phyloP scores from a whole-genome alignment of 2,113 vertebrate genomes.

The Pedionomus torquatus region DNA sequence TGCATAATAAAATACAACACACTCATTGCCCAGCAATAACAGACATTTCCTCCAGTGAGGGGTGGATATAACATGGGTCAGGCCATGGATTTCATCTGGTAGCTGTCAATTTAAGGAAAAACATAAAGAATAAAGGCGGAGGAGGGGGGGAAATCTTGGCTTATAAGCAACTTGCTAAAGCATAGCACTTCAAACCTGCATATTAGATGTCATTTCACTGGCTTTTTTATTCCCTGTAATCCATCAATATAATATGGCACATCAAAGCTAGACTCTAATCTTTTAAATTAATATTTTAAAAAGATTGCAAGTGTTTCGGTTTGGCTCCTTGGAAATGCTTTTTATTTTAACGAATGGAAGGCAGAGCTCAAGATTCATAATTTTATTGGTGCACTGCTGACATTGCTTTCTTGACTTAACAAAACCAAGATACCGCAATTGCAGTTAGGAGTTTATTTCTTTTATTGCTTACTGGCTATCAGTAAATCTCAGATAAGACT shows the following conservation, averaged over 20 bases:
- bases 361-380: background rate
- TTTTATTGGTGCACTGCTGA: background rate
- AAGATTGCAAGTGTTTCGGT: slow-evolving; percentile 1
- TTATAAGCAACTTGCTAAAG: slow-evolving; percentile 3
- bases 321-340: slow-evolving; percentile 2
- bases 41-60: background rate
- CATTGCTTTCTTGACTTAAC: background rate
- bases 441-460: background rate
- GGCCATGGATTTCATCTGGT: background rate
- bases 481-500: background rate
- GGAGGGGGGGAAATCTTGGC: background rate
- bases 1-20: background rate
- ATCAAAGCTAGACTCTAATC: slow-evolving; percentile 21
- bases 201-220: background rate
- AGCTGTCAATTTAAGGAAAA: slow-evolving; percentile 15
- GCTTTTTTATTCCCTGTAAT: slow-evolving; percentile 20
- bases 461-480: background rate
- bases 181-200: background rate
- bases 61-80: background rate
- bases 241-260: slow-evolving; percentile 9
- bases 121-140: background rate
- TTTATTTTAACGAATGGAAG: slow-evolving; percentile 7
- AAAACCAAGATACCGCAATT: background rate
- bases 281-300: slow-evolving; percentile 51
- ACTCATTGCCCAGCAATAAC: background rate